Base-by-base conservation (phyloP, 2,888 invertebrate genomes). In the Hypolimnas misippus region DNA sequence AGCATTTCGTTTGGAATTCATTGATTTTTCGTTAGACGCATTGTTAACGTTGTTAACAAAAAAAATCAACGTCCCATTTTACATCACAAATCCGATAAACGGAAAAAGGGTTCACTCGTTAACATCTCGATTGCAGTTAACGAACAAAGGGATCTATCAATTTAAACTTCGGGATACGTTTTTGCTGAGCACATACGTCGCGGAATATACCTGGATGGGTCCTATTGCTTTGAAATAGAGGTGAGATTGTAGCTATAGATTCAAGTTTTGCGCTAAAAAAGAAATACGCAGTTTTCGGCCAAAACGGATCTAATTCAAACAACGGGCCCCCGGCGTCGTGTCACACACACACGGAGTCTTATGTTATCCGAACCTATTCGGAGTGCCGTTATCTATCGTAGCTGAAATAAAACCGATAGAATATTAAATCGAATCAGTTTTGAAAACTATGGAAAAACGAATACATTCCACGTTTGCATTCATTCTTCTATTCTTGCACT, bases 391-490 rank as follows among this genome's bases (percentile, higher is more conserved):
- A 65, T 65, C 63, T 60, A 60, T 66, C 62, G 60, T 52, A 50
- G 49, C 46, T 44, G 57, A 62, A 66, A 66, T 57, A 63, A 66
- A 66, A 66, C 57, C 63, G 49, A 59, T 60, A 55, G 63, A 63
- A 63, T 66, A 66, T 66, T 63, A 66, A 63, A 66, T 66, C 60
- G 63, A 35, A 38, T 53, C 46, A 44, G 59, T 59, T 59, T 59
- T 59, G 53, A 44, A 44, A 35, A 53, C 53, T 53, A 53, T n/a
- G 44, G 59, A 53, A 59, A 59, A 59, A 59, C 35, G 59, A 59
- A 54, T 52, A 59, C n/a, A 35, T 42, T 19, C 42, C 42, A 58
- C 53, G 59, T 53, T 59, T 25, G 35, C 59, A 60, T 54, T 60
- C 59, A 54, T 54, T 46, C 35, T 40, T 59, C 51, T 59, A 51